Base-by-base conservation (phyloP, 2,797 vertebrate species). In the Vespertilio murinus region DNA sequence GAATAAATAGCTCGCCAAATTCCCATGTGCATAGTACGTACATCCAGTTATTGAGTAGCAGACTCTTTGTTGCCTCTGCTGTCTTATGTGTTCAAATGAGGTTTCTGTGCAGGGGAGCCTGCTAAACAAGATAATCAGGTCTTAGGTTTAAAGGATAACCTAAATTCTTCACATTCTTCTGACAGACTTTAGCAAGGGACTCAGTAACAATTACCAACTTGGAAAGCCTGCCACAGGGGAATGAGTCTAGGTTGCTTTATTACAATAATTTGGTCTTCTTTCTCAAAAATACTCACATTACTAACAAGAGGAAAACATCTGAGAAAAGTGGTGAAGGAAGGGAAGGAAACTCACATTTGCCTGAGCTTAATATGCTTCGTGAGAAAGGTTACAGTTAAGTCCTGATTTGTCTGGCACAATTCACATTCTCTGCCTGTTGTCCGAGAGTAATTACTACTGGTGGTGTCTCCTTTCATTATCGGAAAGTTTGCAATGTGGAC, bases 181-280 rank as follows among this genome's bases (percentile, higher is more conserved):
- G 52, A 47, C 45, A 95, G n/a, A 92, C 81, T 85, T 90, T 79
- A 93, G 74, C 92, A 93, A 93, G 70, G n/a, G 69, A 93, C 77
- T 94, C 73, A 59, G 81, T 65, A 84, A 82, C 85, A 94, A 95
- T 84, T 90, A 80, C 11, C 25, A 94, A 82, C 38, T 86, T 86
- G 16, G 45, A 94, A 96, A 95, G 59, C 45, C 45, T 94, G 82
- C 65, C 93, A 95, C 80, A 52, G 28, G 42, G n/a, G 86, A 33
- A 85, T 25, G 71, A 92, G 52, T 91, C 79, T 90, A 84, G 77
- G 94, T 89, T 77, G 71, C 75, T 92, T 92, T 70, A 89, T 94
- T 96, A 95, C 88, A 94, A 92, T 94, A 96, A 93, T 94, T 25
- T 45, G 93, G 80, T 78, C 64, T 88, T 79, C 64, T 81, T 82